These are phyloP conservation scores for Nasonia vitripennis DNA, from an alignment of 1,140 invertebrate genomes.

Conservation along the genomic window DNA sequence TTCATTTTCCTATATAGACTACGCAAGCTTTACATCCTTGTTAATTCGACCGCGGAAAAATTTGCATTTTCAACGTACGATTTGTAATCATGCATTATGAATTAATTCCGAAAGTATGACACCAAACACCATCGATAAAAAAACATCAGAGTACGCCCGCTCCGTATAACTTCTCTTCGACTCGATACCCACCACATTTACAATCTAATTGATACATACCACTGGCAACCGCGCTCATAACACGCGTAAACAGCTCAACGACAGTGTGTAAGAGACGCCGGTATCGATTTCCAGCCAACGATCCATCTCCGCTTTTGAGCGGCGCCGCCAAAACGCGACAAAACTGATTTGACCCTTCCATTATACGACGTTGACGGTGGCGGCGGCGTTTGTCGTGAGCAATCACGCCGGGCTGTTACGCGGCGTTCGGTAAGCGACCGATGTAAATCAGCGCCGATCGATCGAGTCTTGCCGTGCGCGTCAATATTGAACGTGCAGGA, in stretches of 20 bases:
- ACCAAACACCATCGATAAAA: too few relatives aligned
- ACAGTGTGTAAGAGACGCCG: neutral
- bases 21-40: too few relatives aligned
- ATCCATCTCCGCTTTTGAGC: neutral
- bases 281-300: neutral
- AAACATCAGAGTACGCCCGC: too few relatives aligned
- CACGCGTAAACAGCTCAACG: neutral
- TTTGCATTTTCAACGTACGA: too few relatives aligned
- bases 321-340: neutral
- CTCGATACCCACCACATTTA: too few relatives aligned
- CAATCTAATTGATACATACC: too few relatives aligned
- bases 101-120: too few relatives aligned
- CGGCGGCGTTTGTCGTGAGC: neutral
- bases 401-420: neutral
- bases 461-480: neutral
- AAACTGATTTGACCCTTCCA: slow-evolving; percentile 21
- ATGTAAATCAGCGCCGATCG: neutral
- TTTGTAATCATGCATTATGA: too few relatives aligned
- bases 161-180: too few relatives aligned
- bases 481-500: slow-evolving; percentile 4
- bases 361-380: neutral
- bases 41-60: too few relatives aligned
- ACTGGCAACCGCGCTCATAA: neutral
- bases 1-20: too few relatives aligned
- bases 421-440: neutral